phyloP scores from a whole-genome alignment of 2,888 invertebrate species.

The Eupithecia dodoneata region DNA sequence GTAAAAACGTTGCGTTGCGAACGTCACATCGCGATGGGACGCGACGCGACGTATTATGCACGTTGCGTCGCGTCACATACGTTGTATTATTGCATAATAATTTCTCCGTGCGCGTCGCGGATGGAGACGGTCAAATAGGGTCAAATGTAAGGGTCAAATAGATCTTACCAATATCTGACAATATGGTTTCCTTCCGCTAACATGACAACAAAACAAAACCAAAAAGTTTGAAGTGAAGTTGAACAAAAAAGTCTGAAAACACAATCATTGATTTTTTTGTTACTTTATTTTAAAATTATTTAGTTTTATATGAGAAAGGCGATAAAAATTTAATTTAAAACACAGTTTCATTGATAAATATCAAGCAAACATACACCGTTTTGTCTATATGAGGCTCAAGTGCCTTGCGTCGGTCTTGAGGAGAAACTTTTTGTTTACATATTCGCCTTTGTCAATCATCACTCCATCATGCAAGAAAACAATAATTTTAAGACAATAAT shows the following conservation, averaged over 20 bases:
- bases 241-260: conserved; percentile 9
- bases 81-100: too few relatives aligned
- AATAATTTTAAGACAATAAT: conserved; percentile 76
- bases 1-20: too few relatives aligned
- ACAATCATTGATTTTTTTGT: not conserved
- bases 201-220: conserved; percentile 8
- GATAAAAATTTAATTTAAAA: not conserved
- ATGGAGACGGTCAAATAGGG: too few relatives aligned
- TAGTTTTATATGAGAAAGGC: too few relatives aligned
- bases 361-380: not conserved
- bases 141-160: too few relatives aligned
- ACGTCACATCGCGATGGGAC: too few relatives aligned
- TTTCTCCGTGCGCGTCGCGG: too few relatives aligned
- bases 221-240: not conserved
- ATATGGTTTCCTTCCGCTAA: not conserved
- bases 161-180: too few relatives aligned
- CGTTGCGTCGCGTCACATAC: too few relatives aligned
- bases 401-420: conserved; percentile 11
- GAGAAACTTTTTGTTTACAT: conserved; percentile 42
- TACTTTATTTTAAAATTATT: not conserved
- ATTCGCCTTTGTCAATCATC: conserved; percentile 30
- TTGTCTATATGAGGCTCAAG: not conserved
- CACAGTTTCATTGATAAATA: not conserved
- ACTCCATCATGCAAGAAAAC: conserved; percentile 67
- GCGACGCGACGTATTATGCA: too few relatives aligned